Conservation (phyloP, 2,888 invertebrate species). For the Argyresthia goedartella region DNA sequence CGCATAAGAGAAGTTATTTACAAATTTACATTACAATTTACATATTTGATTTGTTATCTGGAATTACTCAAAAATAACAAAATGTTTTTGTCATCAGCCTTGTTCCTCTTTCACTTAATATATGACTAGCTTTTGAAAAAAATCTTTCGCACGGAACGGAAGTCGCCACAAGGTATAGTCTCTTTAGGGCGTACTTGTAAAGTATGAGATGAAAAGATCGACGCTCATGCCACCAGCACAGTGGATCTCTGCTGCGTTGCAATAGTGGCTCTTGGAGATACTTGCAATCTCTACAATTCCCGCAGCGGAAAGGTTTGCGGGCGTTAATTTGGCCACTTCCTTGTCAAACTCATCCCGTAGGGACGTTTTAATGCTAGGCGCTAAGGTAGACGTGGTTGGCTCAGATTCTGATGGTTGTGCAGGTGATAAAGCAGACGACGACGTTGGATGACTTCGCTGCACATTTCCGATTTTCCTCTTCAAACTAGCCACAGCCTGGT, state of each 20-base stretch:
- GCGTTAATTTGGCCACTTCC: constrained; percentile 1
- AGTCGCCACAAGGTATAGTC: not conserved
- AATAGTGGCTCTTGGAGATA: constrained; percentile 1
- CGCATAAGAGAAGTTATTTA: too few relatives aligned
- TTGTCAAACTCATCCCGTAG: constrained; percentile 1
- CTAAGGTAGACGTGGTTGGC: not conserved
- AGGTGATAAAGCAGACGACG: too few relatives aligned
- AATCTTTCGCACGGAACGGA: too few relatives aligned
- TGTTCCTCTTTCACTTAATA: too few relatives aligned
- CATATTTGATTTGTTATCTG: too few relatives aligned
- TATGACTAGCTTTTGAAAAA: too few relatives aligned
- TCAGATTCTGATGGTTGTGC: not conserved
- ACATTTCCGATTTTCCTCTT: too few relatives aligned
- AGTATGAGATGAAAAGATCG: not conserved
- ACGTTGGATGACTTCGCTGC: too few relatives aligned
- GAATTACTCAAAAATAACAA: too few relatives aligned
- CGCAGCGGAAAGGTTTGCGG: not conserved
- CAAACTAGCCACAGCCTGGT: too few relatives aligned
- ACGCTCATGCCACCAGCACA: not conserved
- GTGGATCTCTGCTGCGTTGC: not conserved
- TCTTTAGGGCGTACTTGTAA: not conserved
- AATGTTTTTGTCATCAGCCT: too few relatives aligned
- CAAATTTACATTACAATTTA: too few relatives aligned
- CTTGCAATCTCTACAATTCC: constrained; percentile 1
- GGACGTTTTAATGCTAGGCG: not conserved